phyloP scores from a whole-genome alignment of 1,140 invertebrate genomes.

The Periplaneta americana region DNA sequence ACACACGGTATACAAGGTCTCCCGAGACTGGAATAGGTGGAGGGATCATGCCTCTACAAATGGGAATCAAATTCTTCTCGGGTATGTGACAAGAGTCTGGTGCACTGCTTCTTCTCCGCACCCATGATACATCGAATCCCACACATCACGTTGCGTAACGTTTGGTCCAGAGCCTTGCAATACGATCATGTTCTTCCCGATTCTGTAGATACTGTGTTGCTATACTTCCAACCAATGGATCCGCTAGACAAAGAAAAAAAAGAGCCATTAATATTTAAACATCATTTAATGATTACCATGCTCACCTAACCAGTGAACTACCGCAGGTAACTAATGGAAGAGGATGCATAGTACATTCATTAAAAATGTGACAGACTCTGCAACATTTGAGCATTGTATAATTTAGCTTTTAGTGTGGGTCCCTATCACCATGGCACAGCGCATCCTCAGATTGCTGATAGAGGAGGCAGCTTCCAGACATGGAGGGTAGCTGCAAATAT shows the following conservation, averaged over 20 bases:
- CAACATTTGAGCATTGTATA: too few relatives aligned
- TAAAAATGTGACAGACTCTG: too few relatives aligned
- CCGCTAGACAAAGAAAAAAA: conserved; percentile 56
- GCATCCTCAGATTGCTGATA: too few relatives aligned
- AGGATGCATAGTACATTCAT: too few relatives aligned
- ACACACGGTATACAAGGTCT: not conserved
- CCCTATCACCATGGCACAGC: too few relatives aligned
- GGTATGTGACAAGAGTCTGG: conserved; percentile 1
- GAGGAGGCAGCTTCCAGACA: too few relatives aligned
- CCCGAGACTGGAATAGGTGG: not conserved
- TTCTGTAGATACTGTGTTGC: conserved; percentile 97
- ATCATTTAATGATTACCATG: too few relatives aligned
- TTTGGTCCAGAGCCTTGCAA: conserved; percentile 97
- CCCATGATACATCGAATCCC: not conserved
- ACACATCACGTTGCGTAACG: conserved; percentile 86
- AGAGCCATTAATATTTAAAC: too few relatives aligned
- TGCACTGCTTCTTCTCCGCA: not conserved
- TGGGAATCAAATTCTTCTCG: not conserved
- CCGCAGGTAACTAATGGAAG: too few relatives aligned
- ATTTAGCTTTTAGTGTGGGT: too few relatives aligned
- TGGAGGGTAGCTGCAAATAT: too few relatives aligned
- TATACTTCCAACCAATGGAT: conserved; percentile 96
- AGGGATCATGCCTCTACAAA: not conserved
- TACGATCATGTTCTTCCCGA: conserved; percentile 94
- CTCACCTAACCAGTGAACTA: too few relatives aligned